Percentiles rank a stretch among this genome's conserved stretches.
Conservation (phyloP, 2,888 invertebrate species). For the Ditula angustiorana region DNA sequence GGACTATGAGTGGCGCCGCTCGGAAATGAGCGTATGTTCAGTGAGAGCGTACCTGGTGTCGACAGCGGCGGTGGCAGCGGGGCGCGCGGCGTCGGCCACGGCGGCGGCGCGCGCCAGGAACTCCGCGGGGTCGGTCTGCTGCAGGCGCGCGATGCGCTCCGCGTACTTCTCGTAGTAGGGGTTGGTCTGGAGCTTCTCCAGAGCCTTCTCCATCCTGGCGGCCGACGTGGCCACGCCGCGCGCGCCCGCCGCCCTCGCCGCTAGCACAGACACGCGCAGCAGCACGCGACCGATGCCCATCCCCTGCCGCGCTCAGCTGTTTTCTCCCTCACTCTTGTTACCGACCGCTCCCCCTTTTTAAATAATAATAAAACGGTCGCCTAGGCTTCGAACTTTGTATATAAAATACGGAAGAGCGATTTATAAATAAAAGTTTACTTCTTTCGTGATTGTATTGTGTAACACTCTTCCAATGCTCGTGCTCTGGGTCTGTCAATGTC, state of each 20-base stretch:
- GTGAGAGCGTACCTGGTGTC: conserved; percentile 64
- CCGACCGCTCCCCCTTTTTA: background rate
- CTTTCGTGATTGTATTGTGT: too few species aligned
- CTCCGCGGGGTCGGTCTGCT: conserved; percentile 91
- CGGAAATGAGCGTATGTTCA: background rate
- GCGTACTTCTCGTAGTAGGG: conserved; percentile 94
- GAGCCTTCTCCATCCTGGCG: conserved; percentile 72
- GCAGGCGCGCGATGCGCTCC: conserved; percentile 89
- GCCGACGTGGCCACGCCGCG: conserved; percentile 70
- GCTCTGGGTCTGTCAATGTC: too few species aligned
- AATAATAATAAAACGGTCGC: too few species aligned
- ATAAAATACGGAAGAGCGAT: too few species aligned
- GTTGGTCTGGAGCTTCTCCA: conserved; percentile 87
- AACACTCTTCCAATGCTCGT: too few species aligned
- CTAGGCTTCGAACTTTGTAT: too few species aligned
- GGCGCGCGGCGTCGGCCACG: too few species aligned
- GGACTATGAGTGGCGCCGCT: too few species aligned
- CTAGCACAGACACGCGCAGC: conserved; percentile 25
- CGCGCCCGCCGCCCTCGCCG: background rate
- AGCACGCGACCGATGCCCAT: conserved; percentile 29
- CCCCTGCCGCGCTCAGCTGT: background rate
- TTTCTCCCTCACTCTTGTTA: background rate
- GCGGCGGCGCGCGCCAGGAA: conserved; percentile 85
- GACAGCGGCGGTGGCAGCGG: conserved; percentile 68
- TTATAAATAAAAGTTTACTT: too few species aligned